phyloP scores from a whole-genome alignment of 2,797 vertebrate species.

The Pseudotriccus pelzelni region DNA sequence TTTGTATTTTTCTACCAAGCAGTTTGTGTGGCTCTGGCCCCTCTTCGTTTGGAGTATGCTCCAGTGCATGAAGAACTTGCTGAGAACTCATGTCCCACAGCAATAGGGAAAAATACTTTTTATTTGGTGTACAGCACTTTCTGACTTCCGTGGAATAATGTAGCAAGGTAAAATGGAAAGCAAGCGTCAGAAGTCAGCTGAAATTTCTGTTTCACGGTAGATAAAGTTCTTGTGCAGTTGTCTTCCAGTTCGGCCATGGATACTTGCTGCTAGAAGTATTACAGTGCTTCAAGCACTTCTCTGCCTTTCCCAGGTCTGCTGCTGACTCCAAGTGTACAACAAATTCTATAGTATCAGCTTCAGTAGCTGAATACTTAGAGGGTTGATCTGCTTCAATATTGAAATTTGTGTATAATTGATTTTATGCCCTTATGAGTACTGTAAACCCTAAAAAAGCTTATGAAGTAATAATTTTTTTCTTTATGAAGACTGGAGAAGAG shows the following conservation, averaged over 20 bases:
- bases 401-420: not conserved
- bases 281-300: not conserved
- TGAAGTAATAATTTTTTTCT: not conserved
- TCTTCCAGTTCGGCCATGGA: not conserved
- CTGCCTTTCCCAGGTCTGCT: not conserved
- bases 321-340: not conserved
- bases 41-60: not conserved
- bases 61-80: not conserved
- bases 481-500: not conserved
- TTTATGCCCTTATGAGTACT: not conserved
- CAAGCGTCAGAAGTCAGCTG: not conserved
- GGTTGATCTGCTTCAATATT: not conserved
- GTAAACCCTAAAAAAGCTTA: not conserved
- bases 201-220: not conserved
- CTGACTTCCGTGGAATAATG: not conserved
- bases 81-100: not conserved
- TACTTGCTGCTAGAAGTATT: not conserved
- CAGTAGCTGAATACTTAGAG: not conserved
- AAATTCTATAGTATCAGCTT: not conserved
- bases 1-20: not conserved
- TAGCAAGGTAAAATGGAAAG: not conserved
- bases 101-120: not conserved
- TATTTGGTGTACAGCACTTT: rapidly evolving
- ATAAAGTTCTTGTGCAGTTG: not conserved
- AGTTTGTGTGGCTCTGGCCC: not conserved